A percentile compares a stretch with the other conserved stretches of the same genome.
Conservation (phyloP, 2,888 invertebrate species). For the Pseudococcus jackbeardsleyi region DNA sequence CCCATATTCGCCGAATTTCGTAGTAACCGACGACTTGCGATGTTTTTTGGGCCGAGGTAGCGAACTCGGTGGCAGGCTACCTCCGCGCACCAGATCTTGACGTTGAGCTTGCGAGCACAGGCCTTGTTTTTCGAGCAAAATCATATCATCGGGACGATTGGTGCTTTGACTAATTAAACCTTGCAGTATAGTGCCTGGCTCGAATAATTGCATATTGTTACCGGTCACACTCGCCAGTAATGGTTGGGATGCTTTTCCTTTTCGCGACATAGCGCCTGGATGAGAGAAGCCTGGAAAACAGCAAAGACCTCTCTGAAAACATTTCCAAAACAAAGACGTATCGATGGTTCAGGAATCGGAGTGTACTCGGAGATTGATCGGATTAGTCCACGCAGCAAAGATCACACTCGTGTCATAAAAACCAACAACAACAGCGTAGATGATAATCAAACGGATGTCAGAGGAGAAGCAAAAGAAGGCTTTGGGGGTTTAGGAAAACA, state of each 20-base stretch:
- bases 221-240: conserved; percentile 77
- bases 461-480: conserved; percentile 25
- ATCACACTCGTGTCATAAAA: conserved; percentile 54
- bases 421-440: conserved; percentile 24
- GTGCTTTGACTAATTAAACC: conserved; percentile 70
- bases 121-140: conserved; percentile 83
- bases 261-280: conserved; percentile 81
- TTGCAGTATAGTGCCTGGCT: conserved; percentile 69
- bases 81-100: conserved; percentile 73
- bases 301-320: conserved; percentile 85
- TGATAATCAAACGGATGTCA: conserved; percentile 13
- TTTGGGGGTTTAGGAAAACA: conserved; percentile 17
- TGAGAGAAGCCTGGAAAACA: conserved; percentile 87
- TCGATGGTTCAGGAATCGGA: conserved; percentile 62
- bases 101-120: conserved; percentile 82
- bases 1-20: conserved; percentile 76
- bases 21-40: conserved; percentile 68
- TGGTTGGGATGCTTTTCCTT: conserved; percentile 83
- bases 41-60: conserved; percentile 80
- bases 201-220: conserved; percentile 67
- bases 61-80: conserved; percentile 80
- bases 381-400: conserved; percentile 65
- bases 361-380: conserved; percentile 52
- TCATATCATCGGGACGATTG: conserved; percentile 77
- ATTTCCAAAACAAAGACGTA: conserved; percentile 72